Percentiles rank a stretch among this genome's conserved stretches.
phyloP scores from a whole-genome alignment of 2,113 vertebrate species.

The Aegithalos caudatus region DNA sequence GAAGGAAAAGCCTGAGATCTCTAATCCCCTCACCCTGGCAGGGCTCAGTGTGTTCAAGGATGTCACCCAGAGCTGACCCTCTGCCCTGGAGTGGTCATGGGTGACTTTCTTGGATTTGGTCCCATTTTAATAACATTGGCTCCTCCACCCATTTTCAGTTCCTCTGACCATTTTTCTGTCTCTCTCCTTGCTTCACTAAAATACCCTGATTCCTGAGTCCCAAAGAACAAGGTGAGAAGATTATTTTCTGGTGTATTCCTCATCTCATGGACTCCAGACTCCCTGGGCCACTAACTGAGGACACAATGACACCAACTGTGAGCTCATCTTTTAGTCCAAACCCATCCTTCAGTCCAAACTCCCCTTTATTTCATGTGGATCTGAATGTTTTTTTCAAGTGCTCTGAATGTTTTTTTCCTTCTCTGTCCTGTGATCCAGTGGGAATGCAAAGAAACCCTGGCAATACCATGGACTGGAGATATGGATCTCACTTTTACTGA shows the following conservation, averaged over 20 bases:
- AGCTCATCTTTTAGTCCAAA: background rate
- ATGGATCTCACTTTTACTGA: background rate
- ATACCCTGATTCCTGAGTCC: background rate
- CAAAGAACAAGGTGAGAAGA: background rate
- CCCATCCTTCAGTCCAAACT: background rate
- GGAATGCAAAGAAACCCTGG: background rate
- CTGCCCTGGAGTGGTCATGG: background rate
- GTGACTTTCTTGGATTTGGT: background rate
- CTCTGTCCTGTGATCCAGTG: background rate
- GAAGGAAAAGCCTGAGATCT: background rate
- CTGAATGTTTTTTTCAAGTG: background rate
- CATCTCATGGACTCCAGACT: background rate
- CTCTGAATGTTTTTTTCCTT: background rate
- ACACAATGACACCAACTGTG: background rate
- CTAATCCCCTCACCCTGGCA: background rate
- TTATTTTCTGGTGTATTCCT: background rate
- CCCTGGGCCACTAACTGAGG: background rate
- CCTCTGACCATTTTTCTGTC: background rate
- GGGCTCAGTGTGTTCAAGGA: background rate
- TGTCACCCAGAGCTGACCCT: background rate
- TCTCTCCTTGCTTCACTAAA: background rate
- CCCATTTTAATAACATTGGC: background rate
- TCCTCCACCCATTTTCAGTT: background rate
- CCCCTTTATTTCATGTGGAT: background rate
- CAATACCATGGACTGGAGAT: background rate